Evolutionary conservation across 2,888 invertebrate species (phyloP).

Genomic region (Synergus itoensis): DNA sequence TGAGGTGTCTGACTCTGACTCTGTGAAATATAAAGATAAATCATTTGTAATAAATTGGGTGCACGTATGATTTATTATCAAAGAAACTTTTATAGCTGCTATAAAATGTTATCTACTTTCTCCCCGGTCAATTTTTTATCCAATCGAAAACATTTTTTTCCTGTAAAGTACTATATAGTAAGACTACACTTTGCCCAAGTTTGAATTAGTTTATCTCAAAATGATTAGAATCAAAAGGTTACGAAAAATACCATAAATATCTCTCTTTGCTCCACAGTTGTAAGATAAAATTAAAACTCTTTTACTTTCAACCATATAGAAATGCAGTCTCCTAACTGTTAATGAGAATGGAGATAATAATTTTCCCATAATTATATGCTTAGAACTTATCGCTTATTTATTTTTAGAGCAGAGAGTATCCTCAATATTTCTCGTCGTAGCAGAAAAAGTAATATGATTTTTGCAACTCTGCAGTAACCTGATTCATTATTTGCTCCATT

Average conservation of each 20-base stretch:
- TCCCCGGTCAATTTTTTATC: not conserved
- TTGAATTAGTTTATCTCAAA: not conserved
- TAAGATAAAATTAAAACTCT: not conserved
- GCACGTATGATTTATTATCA: not conserved
- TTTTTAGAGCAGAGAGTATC: slow-evolving; percentile 3
- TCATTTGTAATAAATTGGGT: slow-evolving; percentile 5
- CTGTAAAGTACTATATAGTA: no score
- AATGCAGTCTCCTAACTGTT: not conserved
- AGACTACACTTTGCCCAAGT: no score
- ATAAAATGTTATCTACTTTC: not conserved
- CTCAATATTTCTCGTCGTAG: not conserved
- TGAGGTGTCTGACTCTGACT: not conserved
- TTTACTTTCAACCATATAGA: not conserved
- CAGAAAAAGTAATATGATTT: not conserved
- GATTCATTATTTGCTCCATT: not conserved
- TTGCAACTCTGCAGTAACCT: not conserved
- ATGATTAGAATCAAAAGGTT: not conserved
- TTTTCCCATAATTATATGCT: not conserved
- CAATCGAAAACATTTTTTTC: no score
- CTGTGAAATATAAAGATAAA: slow-evolving; percentile 18
- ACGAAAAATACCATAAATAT: not conserved
- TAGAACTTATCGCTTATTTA: not conserved
- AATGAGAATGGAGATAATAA: slow-evolving; percentile 1
- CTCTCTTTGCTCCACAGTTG: not conserved
- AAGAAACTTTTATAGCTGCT: not conserved